These are phyloP conservation scores for Tetraodon nigroviridis DNA, from an alignment of 2,113 vertebrate species.

Conservation along the genomic window DNA sequence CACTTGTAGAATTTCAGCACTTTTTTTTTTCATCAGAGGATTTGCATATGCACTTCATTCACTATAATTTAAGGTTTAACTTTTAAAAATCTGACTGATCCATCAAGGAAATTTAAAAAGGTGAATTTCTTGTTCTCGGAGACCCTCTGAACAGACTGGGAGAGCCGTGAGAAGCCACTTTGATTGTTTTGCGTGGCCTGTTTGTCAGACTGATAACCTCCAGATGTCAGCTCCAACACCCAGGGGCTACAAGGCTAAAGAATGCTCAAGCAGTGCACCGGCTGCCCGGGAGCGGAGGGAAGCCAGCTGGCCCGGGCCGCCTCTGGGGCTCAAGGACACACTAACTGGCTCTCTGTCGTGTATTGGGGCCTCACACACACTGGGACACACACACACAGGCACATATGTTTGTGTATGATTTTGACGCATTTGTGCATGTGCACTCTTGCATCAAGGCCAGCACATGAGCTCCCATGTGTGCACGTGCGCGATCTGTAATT, in stretches of 20 bases:
- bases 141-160: conserved; percentile 25
- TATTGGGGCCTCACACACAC: conserved; percentile 16
- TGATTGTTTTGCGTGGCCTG: conserved; percentile 50
- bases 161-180: conserved; percentile 20
- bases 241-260: conserved; percentile 39
- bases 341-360: conserved; percentile 61
- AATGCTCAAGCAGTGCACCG: conserved; percentile 47
- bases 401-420: conserved; percentile 40
- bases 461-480: conserved; percentile 37
- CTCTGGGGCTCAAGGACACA: conserved; percentile 63
- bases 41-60: no score
- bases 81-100: no score
- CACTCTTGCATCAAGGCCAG: conserved; percentile 15
- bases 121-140: conserved; percentile 35
- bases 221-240: conserved; percentile 70
- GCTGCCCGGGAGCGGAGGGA: conserved; percentile 46
- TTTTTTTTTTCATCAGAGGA: no score
- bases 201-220: conserved; percentile 69
- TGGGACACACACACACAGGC: conserved; percentile 2
- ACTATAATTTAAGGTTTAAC: no score
- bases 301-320: conserved; percentile 70
- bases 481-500: not conserved
- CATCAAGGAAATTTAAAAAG: conserved; percentile 28
- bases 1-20: conserved; percentile 1
- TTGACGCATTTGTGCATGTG: conserved; percentile 18